Conservation (phyloP, 2,113 vertebrate species). For the Corapipo altera region DNA sequence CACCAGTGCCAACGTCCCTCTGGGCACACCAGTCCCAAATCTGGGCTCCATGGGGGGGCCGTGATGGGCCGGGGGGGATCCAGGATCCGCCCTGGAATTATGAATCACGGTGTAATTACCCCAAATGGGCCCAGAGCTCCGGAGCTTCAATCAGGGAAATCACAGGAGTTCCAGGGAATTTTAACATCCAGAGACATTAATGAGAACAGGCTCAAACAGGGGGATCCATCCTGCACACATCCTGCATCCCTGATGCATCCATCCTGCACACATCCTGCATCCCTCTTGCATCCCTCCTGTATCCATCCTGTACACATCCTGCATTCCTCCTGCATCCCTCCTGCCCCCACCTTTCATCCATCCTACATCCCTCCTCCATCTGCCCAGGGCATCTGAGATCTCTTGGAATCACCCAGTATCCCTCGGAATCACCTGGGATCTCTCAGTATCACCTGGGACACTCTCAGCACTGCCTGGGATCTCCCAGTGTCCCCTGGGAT, state of each 20-base stretch:
- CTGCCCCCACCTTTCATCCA: neutral
- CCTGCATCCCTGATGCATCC: neutral
- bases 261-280: neutral
- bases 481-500: neutral
- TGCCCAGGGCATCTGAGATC: neutral
- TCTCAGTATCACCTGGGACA: neutral
- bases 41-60: neutral
- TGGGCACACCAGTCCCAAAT: neutral
- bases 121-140: neutral
- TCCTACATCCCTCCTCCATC: neutral
- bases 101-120: neutral
- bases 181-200: fast-evolving
- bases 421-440: neutral
- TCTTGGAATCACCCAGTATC: neutral
- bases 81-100: neutral
- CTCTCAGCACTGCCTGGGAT: neutral
- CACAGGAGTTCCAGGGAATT: neutral
- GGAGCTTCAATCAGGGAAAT: neutral
- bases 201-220: neutral
- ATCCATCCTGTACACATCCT: no score
- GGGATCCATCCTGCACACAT: neutral
- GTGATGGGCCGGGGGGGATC: fast-evolving
- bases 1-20: neutral
- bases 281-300: fast-evolving
- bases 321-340: neutral